Evolutionary conservation across 2,888 invertebrate genomes (phyloP).

Genomic region (Autographa gamma): DNA sequence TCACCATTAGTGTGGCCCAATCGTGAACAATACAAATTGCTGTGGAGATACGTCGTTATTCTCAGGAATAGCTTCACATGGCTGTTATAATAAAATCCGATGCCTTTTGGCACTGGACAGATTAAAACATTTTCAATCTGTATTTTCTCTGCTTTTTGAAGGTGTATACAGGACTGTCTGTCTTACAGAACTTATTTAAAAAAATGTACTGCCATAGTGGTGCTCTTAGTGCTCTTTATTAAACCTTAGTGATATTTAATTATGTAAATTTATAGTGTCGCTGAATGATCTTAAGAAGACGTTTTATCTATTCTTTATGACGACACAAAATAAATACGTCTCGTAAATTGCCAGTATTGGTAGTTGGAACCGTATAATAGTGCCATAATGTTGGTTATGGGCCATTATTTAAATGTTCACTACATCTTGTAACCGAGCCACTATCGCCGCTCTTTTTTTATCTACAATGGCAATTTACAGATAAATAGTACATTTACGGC

Average conservation of each 20-base stretch:
- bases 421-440: constrained; percentile 17
- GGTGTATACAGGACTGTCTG: no score
- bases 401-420: constrained; percentile 45
- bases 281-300: background rate
- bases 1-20: background rate
- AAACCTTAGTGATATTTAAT: no score
- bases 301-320: constrained; percentile 16
- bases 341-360: constrained; percentile 27
- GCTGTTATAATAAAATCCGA: no score
- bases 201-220: no score
- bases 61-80: no score
- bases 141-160: no score
- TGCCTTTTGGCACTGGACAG: no score
- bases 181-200: no score
- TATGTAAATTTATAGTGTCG: background rate
- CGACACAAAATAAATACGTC: background rate
- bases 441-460: background rate
- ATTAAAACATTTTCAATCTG: no score
- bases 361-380: constrained; percentile 40
- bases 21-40: no score
- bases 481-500: background rate
- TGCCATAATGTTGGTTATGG: constrained; percentile 32
- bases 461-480: background rate
- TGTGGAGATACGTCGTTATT: no score
- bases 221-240: no score